Evolutionary conservation across 2,113 vertebrate genomes (phyloP).

Genomic region (Tiliqua scincoides): DNA sequence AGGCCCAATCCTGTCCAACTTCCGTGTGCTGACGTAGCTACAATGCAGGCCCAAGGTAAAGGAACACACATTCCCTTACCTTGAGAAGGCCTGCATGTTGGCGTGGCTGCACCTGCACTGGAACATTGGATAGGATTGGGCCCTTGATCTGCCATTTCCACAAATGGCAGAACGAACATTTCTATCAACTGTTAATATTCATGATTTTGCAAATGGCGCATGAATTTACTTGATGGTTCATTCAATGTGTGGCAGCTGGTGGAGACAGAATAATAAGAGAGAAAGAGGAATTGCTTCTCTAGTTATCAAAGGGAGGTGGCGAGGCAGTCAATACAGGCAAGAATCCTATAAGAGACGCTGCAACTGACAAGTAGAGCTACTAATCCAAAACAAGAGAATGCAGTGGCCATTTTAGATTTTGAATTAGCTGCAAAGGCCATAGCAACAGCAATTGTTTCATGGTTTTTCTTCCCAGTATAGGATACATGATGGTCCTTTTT

Average conservation of each 20-base stretch:
- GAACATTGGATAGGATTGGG: too few species aligned
- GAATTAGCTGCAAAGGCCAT: neutral
- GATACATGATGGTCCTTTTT: neutral
- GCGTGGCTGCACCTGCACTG: too few species aligned
- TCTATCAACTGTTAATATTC: neutral
- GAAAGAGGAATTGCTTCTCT: neutral
- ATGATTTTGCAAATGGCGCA: neutral
- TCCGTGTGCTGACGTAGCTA: too few species aligned
- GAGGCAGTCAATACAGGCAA: neutral
- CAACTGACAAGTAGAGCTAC: neutral
- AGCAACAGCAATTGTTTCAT: neutral
- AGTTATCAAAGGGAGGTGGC: neutral
- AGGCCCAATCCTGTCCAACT: too few species aligned
- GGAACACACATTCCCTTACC: too few species aligned
- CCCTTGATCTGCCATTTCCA: neutral
- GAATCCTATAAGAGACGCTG: neutral
- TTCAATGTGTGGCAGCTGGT: neutral
- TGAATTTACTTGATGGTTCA: constrained; percentile 8
- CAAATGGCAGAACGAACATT: neutral
- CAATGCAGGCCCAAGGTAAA: too few species aligned
- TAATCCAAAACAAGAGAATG: neutral
- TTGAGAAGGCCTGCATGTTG: too few species aligned
- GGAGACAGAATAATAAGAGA: neutral
- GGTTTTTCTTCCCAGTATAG: neutral
- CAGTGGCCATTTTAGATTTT: neutral